phyloP scores from a whole-genome alignment of 92 coral and sea anemone genomes.

The Nematostella vectensis region DNA sequence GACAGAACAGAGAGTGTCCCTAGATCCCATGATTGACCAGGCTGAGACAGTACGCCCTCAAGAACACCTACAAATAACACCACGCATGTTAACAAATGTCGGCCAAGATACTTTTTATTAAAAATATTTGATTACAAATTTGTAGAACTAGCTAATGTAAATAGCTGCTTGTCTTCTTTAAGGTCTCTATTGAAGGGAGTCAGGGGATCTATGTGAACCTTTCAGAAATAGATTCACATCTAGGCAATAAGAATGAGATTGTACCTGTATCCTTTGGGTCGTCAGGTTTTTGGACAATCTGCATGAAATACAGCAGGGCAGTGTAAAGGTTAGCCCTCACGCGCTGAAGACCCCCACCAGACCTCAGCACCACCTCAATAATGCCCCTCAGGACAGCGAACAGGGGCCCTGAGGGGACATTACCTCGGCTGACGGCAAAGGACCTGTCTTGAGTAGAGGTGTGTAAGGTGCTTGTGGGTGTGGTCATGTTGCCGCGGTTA shows the following conservation, averaged over 20 bases:
- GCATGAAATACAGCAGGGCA: constrained; percentile 87
- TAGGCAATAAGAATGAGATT: too few species aligned
- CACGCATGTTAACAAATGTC: too few species aligned
- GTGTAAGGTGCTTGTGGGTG: constrained; percentile 21
- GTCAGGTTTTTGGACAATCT: constrained; percentile 69
- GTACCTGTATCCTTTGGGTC: constrained; percentile 42
- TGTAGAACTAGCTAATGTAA: too few species aligned
- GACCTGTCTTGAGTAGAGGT: constrained; percentile 24
- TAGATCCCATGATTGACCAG: constrained; percentile 77
- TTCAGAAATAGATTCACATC: too few species aligned
- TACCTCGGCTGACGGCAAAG: constrained; percentile 28
- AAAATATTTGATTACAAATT: too few species aligned
- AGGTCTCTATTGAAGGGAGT: too few species aligned
- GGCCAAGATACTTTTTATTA: too few species aligned
- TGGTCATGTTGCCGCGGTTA: constrained; percentile 40
- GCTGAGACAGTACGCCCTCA: constrained; percentile 57
- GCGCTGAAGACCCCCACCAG: constrained; percentile 90
- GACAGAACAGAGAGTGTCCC: constrained; percentile 72
- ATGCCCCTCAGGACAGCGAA: constrained; percentile 80
- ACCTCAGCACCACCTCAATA: constrained; percentile 76
- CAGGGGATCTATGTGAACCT: too few species aligned
- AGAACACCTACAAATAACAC: constrained; percentile 52
- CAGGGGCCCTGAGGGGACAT: constrained; percentile 74
- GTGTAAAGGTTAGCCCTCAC: constrained; percentile 94
- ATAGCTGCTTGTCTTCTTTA: too few species aligned